Percentiles rank a stretch among this genome's conserved stretches.
These are phyloP conservation scores for Drosophila prostipennis DNA, from an alignment of 2,888 invertebrate genomes.

Conservation along the genomic window DNA sequence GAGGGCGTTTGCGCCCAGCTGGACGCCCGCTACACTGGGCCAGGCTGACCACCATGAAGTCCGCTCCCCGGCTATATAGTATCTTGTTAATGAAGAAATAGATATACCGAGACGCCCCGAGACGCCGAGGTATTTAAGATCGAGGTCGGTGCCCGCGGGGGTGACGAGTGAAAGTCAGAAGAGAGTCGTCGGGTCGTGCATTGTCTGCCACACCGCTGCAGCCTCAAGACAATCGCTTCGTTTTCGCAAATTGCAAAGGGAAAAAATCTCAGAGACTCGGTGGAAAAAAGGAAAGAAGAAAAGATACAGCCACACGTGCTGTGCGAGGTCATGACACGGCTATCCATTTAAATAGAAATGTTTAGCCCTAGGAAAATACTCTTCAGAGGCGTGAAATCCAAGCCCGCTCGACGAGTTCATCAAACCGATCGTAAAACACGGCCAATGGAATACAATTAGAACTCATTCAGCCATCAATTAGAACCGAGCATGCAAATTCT, in stretches of 20 bases:
- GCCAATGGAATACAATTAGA: constrained; percentile 55
- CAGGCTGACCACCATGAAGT: constrained; percentile 70
- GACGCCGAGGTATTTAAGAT: constrained; percentile 49
- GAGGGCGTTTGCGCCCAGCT: constrained; percentile 72
- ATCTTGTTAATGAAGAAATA: constrained; percentile 76
- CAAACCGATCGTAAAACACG: constrained; percentile 51
- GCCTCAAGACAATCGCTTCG: constrained; percentile 39
- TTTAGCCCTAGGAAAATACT: constrained; percentile 6
- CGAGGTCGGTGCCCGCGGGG: constrained; percentile 60
- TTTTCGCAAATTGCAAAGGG: constrained; percentile 37
- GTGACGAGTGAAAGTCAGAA: constrained; percentile 70
- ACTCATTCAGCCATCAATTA: constrained; percentile 72
- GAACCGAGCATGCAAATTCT: constrained; percentile 66
- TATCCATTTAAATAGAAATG: constrained; percentile 29
- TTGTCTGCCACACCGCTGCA: constrained; percentile 54
- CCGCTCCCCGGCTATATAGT: constrained; percentile 24
- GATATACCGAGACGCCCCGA: constrained; percentile 39
- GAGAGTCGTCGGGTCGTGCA: constrained; percentile 60
- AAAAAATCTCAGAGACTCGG: constrained; percentile 1
- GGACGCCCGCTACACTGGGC: constrained; percentile 44
- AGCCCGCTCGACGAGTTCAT: constrained; percentile 34
- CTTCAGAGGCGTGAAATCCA: constrained; percentile 36
- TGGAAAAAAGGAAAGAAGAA: constrained; percentile 7
- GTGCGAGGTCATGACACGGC: constrained; percentile 46
- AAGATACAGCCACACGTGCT: constrained; percentile 34